Evolutionary conservation across 2,113 vertebrate species (phyloP), one percentile per base, ranked within the genome.

Genomic region (Oriolus oriolus): DNA sequence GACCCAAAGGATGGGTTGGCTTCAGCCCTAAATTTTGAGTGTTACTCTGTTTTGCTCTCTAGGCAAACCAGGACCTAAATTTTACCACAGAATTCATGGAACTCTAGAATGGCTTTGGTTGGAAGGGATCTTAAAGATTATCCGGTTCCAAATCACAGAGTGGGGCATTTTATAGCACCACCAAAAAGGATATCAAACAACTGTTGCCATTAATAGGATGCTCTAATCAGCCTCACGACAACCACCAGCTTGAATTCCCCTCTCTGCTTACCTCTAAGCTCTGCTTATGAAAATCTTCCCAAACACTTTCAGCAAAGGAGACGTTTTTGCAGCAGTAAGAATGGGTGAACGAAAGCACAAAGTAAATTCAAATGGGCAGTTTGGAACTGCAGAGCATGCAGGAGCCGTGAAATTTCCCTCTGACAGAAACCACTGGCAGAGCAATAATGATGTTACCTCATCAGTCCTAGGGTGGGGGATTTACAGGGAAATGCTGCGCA

Each of bases 371-470:
- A 16, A 65, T 0, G 2, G 15, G 28, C 33, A 64, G 19, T 21
- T 81, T 65, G 64, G 50, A 68, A 39, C 2, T 57, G 63, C 45
- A 81, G 78, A 54, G 8, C 7, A 4, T 2, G 7, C 28, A 28
- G 13, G 18, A 80, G 26, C 68, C 33, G 4, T 2, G 2, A 16
- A 50, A 20, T 1, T 59, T 8, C 11, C 52, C 77, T 23, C 21
- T 3, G 8, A n/a, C 10, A 56, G 47, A n/a, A 71, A 45, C 3
- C 45, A 28, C 1, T 7, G 9, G 27, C 85, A 64, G 54, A 6
- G 6, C 61, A 52, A 10, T 6, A 19, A 49, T 17, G 0, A 2
- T 2, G 16, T 27, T 11, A 28, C 3, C 16, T 6, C 4, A 18
- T 33, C 53, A 60, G 9, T 16, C 39, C 65, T 33, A 2, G 31